Conservation (phyloP, 2,888 invertebrate genomes). For the Peribatodes rhomboidaria region DNA sequence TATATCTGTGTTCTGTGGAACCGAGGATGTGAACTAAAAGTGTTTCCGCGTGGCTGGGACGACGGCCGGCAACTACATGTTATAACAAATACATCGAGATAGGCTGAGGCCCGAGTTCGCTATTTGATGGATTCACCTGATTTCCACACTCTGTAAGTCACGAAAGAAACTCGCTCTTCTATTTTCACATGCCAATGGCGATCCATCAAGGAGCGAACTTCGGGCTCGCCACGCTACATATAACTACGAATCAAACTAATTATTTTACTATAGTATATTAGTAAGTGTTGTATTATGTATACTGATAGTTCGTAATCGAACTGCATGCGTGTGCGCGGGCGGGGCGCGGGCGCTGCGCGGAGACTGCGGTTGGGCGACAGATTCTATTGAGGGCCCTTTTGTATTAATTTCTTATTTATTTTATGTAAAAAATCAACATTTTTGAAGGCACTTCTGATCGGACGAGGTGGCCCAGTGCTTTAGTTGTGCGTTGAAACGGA, state of each 20-base stretch:
- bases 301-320: constrained; percentile 77
- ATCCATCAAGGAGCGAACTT: constrained; percentile 53
- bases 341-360: constrained; percentile 72
- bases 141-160: not conserved
- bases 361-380: constrained; percentile 89
- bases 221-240: constrained; percentile 76
- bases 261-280: constrained; percentile 86
- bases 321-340: constrained; percentile 68
- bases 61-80: constrained; percentile 81
- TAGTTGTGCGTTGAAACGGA: constrained; percentile 80
- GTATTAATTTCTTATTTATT: constrained; percentile 90
- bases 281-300: constrained; percentile 82
- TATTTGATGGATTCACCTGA: constrained; percentile 43
- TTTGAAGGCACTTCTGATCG: constrained; percentile 98
- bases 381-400: constrained; percentile 96
- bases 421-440: constrained; percentile 92
- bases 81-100: constrained; percentile 86
- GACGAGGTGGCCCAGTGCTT: constrained; percentile 96
- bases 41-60: constrained; percentile 70
- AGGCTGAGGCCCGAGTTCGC: constrained; percentile 61
- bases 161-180: not conserved
- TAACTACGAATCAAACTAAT: constrained; percentile 86
- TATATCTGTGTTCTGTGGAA: constrained; percentile 69
- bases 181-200: constrained; percentile 5
- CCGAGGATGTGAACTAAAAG: constrained; percentile 79